Evolutionary conservation across 2,888 invertebrate genomes (phyloP).

Genomic region (Meiosimyza platycephala): DNA sequence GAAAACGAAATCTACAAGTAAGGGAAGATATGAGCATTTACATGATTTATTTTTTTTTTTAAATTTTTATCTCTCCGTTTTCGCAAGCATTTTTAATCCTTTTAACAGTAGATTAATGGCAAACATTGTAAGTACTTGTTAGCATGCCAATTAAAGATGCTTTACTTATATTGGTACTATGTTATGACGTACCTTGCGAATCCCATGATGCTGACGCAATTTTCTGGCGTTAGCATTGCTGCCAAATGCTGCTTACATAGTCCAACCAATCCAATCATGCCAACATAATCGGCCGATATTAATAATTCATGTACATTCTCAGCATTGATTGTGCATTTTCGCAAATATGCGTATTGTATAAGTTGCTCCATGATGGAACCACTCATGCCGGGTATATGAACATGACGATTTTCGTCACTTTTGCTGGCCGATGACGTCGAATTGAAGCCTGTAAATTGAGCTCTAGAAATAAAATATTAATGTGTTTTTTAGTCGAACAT

Average conservation of each 20-base stretch:
- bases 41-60: background rate
- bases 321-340: constrained; percentile 79
- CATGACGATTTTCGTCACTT: constrained; percentile 72
- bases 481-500: no score
- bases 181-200: constrained; percentile 75
- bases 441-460: constrained; percentile 61
- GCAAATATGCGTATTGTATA: constrained; percentile 87
- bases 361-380: constrained; percentile 81
- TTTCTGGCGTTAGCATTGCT: constrained; percentile 76
- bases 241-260: constrained; percentile 83
- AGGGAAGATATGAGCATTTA: background rate
- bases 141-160: background rate
- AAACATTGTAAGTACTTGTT: background rate
- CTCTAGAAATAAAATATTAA: constrained; percentile 45
- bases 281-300: constrained; percentile 88
- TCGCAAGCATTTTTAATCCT: background rate
- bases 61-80: background rate
- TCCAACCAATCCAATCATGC: constrained; percentile 83
- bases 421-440: constrained; percentile 29
- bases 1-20: constrained; percentile 59
- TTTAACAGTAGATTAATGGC: background rate
- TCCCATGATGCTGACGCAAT: constrained; percentile 85
- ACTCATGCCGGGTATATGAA: constrained; percentile 81
- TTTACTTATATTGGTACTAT: background rate
- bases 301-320: constrained; percentile 85